These are phyloP conservation scores for Atrichornis clamosus DNA, from an alignment of 2,113 vertebrate genomes.

Conservation along the genomic window DNA sequence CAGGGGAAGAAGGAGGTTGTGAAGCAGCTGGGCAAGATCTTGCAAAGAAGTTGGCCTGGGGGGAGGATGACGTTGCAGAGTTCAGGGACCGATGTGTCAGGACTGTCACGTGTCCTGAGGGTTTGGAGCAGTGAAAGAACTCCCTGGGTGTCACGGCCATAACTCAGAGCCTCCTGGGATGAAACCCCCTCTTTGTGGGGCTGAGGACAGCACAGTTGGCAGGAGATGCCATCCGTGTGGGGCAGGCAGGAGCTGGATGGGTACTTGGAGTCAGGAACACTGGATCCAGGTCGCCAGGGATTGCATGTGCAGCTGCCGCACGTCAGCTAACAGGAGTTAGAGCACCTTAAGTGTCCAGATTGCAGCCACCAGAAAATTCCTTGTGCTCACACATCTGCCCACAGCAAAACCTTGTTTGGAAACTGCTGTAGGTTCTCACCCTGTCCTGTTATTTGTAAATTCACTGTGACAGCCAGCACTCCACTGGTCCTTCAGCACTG, in stretches of 20 bases:
- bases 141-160: neutral
- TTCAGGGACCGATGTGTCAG: neutral
- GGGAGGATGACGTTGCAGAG: slow-evolving; percentile 2
- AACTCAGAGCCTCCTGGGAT: neutral
- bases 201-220: neutral
- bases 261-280: neutral
- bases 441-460: neutral
- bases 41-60: neutral
- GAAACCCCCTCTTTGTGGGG: neutral
- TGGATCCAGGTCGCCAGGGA: neutral
- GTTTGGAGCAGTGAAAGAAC: neutral
- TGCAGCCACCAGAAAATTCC: neutral
- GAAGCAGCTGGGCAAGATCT: slow-evolving; percentile 32
- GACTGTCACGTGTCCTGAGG: neutral
- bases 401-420: slow-evolving; percentile 7
- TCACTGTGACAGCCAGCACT: neutral
- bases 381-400: slow-evolving; percentile 4
- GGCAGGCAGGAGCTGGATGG: neutral
- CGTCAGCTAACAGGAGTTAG: neutral
- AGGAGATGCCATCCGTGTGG: neutral
- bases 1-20: neutral
- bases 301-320: neutral
- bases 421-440: neutral
- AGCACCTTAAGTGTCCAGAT: neutral
- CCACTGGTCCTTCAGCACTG: neutral